Evolutionary conservation across 1,140 invertebrate species (phyloP).

Genomic region (Microplitis demolitor): DNA sequence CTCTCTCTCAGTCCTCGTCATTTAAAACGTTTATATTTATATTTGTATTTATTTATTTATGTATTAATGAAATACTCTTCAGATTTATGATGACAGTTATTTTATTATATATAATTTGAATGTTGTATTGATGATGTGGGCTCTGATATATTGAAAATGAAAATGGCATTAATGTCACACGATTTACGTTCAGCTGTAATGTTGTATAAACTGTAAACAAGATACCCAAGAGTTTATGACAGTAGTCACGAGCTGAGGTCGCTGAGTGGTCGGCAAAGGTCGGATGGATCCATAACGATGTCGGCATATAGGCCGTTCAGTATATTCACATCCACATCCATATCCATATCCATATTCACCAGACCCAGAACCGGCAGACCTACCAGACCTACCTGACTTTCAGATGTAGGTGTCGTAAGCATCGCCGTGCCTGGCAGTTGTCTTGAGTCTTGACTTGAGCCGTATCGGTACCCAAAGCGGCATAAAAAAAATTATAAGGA

Average conservation of each 20-base stretch:
- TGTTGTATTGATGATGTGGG: background rate
- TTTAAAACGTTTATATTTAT: too few species aligned
- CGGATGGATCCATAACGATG: constrained; percentile 1
- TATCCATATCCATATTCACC: background rate
- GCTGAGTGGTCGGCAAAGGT: constrained; percentile 5
- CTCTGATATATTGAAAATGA: constrained; percentile 7
- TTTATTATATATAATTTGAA: constrained; percentile 8
- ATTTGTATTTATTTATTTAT: background rate
- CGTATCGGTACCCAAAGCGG: background rate
- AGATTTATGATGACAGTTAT: constrained; percentile 4
- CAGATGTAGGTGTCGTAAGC: constrained; percentile 28
- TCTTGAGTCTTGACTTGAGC: constrained; percentile 10
- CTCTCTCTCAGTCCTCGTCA: background rate
- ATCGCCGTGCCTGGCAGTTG: background rate
- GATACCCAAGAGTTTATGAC: constrained; percentile 11
- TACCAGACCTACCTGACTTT: constrained; percentile 19
- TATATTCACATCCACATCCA: background rate
- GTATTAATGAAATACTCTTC: background rate
- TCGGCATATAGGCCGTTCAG: background rate
- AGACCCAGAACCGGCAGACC: background rate
- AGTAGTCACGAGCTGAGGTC: constrained; percentile 19
- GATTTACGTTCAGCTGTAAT: background rate
- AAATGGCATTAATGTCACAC: constrained; percentile 1
- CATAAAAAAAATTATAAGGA: constrained; percentile 7
- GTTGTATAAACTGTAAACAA: constrained; percentile 1